A percentile compares a stretch with the other conserved stretches of the same genome.
Evolutionary conservation across 1,140 invertebrate species (phyloP).

Genomic region (Calephelis nemesis): DNA sequence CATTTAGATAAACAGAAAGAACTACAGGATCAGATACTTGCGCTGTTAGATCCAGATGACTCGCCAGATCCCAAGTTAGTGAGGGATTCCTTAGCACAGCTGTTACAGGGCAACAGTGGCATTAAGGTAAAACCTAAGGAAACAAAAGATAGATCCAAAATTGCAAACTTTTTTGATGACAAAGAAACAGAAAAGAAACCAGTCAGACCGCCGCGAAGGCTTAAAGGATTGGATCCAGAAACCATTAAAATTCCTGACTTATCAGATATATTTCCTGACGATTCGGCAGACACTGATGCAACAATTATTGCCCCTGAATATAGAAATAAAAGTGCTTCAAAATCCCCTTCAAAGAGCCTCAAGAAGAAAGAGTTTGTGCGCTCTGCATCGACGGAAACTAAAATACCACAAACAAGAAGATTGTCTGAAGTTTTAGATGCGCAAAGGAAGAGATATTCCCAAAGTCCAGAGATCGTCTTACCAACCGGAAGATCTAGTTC

Average conservation of each 20-base stretch:
- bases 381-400: conserved; percentile 41
- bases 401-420: conserved; percentile 33
- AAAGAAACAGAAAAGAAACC: conserved; percentile 35
- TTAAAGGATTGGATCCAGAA: conserved; percentile 57
- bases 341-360: conserved; percentile 26
- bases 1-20: conserved; percentile 52
- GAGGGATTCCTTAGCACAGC: conserved; percentile 49
- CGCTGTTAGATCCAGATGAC: conserved; percentile 59
- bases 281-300: conserved; percentile 50
- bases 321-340: conserved; percentile 34
- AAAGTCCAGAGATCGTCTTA: conserved; percentile 41
- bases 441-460: conserved; percentile 39
- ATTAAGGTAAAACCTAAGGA: conserved; percentile 38
- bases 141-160: conserved; percentile 32
- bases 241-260: conserved; percentile 51
- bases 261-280: conserved; percentile 46
- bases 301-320: conserved; percentile 39
- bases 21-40: conserved; percentile 61
- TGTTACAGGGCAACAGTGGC: conserved; percentile 48
- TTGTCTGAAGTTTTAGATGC: conserved; percentile 45
- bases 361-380: conserved; percentile 38
- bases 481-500: conserved; percentile 50
- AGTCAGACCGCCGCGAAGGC: conserved; percentile 40
- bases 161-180: conserved; percentile 48
- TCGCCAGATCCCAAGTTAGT: conserved; percentile 52